A percentile compares a stretch with the other conserved stretches of the same genome.
These are phyloP conservation scores for Coboldia fuscipes DNA, from an alignment of 1,140 invertebrate species.

Conservation along the genomic window DNA sequence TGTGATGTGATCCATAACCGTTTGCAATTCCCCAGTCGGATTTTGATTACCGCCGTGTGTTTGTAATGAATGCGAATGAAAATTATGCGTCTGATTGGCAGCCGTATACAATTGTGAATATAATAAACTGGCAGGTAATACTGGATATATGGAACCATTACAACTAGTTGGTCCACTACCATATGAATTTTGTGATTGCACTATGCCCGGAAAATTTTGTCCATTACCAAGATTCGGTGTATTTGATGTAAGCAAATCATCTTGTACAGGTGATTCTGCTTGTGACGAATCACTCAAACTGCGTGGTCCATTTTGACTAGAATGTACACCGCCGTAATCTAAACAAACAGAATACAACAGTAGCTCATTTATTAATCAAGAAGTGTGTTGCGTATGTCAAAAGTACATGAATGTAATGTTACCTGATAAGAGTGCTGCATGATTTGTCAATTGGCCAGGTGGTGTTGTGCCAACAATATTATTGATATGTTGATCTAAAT, in stretches of 20 bases:
- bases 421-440: constrained; percentile 16
- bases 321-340: constrained; percentile 20
- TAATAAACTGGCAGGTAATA: constrained; percentile 52
- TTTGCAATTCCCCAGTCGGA: constrained; percentile 41
- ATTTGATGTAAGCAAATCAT: constrained; percentile 39
- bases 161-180: constrained; percentile 19
- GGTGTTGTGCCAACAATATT: constrained; percentile 38
- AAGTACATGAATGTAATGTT: no score
- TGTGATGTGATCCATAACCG: constrained; percentile 48
- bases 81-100: constrained; percentile 53
- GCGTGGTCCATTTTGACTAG: constrained; percentile 28
- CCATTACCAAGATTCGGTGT: constrained; percentile 20
- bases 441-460: constrained; percentile 19
- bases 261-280: constrained; percentile 59
- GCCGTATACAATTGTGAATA: constrained; percentile 65
- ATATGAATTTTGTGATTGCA: constrained; percentile 15
- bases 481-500: constrained; percentile 53
- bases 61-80: constrained; percentile 40
- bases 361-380: no score
- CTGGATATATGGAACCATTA: constrained; percentile 44
- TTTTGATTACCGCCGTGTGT: constrained; percentile 30
- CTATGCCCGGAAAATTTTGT: constrained; percentile 16
- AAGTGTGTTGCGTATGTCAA: no score
- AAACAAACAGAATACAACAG: no score
- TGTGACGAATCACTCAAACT: constrained; percentile 61